These are phyloP conservation scores for Anguilla obscura DNA, from an alignment of 2,797 vertebrate species.

Conservation along the genomic window DNA sequence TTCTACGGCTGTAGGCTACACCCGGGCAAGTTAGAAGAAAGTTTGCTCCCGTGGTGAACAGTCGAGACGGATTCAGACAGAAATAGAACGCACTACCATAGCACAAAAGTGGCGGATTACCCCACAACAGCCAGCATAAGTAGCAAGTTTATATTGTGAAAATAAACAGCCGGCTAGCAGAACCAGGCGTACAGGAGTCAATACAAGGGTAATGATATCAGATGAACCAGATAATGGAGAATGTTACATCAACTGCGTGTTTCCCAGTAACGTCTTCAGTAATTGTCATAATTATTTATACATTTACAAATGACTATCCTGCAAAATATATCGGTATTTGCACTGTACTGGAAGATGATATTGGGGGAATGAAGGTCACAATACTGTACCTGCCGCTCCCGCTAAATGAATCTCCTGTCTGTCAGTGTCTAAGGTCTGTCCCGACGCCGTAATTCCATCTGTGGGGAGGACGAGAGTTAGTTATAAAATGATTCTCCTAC, in stretches of 20 bases:
- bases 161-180: not conserved
- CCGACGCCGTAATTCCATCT: conserved; percentile 66
- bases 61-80: not conserved
- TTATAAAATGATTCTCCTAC: not conserved
- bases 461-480: conserved; percentile 43
- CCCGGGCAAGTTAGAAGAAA: not conserved
- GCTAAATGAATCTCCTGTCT: conserved; percentile 38
- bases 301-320: not conserved
- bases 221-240: not conserved
- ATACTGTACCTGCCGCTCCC: conserved; percentile 43
- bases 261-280: not conserved
- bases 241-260: not conserved
- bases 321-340: conserved; percentile 24
- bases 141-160: not conserved
- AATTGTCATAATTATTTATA: conserved; percentile 7
- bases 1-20: not conserved
- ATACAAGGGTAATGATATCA: not conserved
- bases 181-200: not conserved
- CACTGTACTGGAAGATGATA: not conserved
- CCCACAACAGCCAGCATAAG: not conserved
- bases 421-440: conserved; percentile 55
- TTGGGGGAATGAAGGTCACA: not conserved
- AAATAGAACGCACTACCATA: not conserved
- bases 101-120: not conserved
- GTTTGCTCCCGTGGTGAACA: not conserved